Evolutionary conservation across 2,797 vertebrate genomes (phyloP).

Genomic region (Ambastaia sidthimunki): DNA sequence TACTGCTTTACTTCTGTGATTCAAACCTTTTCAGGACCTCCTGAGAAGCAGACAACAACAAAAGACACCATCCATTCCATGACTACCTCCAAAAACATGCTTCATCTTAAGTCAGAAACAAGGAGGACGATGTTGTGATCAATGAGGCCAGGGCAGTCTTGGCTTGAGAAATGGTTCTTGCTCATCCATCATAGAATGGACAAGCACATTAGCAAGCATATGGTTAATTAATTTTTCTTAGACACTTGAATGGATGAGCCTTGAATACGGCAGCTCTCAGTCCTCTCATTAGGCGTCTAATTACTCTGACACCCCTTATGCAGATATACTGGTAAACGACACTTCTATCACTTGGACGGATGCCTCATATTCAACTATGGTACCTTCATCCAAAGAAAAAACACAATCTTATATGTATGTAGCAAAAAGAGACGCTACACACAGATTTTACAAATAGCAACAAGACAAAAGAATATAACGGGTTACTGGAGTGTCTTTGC

Average conservation of each 20-base stretch:
- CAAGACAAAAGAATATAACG: conserved; percentile 1
- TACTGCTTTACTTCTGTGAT: conserved; percentile 65
- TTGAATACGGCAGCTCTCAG: conserved; percentile 55
- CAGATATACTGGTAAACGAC: conserved; percentile 14
- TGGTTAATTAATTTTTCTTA: conserved; percentile 66
- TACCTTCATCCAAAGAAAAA: too few relatives aligned
- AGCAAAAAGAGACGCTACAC: neutral
- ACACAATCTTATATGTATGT: neutral
- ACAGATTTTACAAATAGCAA: neutral
- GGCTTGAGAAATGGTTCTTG: conserved; percentile 43
- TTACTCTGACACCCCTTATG: conserved; percentile 57
- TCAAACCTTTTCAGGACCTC: conserved; percentile 55
- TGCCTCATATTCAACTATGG: conserved; percentile 35
- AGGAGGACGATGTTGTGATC: conserved; percentile 1
- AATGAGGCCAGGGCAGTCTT: neutral
- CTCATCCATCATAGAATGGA: conserved; percentile 54
- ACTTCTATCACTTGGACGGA: neutral
- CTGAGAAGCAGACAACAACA: conserved; percentile 57
- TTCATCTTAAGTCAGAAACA: conserved; percentile 18
- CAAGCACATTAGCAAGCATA: conserved; percentile 55
- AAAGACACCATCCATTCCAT: conserved; percentile 6
- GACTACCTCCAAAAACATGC: neutral
- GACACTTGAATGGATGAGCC: conserved; percentile 60
- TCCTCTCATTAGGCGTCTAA: conserved; percentile 62
- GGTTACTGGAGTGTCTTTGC: neutral